Evolutionary conservation across 1,140 invertebrate genomes (phyloP).

Genomic region (Hypothenemus hampei): DNA sequence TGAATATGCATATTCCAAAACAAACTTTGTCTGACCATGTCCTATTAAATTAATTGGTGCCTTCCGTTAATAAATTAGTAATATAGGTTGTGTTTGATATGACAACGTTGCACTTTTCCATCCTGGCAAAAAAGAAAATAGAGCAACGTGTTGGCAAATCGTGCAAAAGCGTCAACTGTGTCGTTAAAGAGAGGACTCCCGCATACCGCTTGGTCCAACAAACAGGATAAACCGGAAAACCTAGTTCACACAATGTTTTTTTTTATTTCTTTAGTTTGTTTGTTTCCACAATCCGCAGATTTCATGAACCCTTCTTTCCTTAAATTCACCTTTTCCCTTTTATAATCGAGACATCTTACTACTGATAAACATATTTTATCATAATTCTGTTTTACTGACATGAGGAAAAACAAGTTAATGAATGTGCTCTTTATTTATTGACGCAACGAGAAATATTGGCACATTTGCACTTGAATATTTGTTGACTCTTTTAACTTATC

Average conservation of each 20-base stretch:
- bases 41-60: too few species aligned
- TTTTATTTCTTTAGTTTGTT: conserved; percentile 1
- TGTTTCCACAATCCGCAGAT: not conserved
- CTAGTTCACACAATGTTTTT: conserved; percentile 8
- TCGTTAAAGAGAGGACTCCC: conserved; percentile 12
- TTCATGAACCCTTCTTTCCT: not conserved
- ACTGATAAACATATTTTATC: not conserved
- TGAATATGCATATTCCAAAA: too few species aligned
- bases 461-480: not conserved
- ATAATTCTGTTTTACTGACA: not conserved
- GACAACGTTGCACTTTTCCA: not conserved
- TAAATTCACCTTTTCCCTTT: too few species aligned
- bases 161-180: conserved; percentile 22
- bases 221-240: conserved; percentile 17
- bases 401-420: not conserved
- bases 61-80: too few species aligned
- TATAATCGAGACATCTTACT: too few species aligned
- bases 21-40: too few species aligned
- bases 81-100: too few species aligned
- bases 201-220: conserved; percentile 17
- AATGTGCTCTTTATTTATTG: not conserved
- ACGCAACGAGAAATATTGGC: not conserved
- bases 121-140: conserved; percentile 6
- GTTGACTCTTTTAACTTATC: not conserved
- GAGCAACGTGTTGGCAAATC: conserved; percentile 14